phyloP scores from a whole-genome alignment of 2,888 invertebrate species.

The Arctia plantaginis region DNA sequence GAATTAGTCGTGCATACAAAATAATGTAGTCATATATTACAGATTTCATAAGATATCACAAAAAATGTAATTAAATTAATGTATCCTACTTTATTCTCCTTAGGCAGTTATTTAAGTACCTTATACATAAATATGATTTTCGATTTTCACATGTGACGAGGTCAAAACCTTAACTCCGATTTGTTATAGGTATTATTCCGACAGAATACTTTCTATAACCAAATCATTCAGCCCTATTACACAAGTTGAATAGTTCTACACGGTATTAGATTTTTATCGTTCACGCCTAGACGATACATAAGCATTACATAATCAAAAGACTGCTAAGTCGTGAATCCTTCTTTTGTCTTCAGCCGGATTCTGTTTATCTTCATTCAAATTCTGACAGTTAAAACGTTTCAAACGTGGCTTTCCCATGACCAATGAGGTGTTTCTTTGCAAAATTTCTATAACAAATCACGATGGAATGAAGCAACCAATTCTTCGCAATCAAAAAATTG shows the following conservation, averaged over 20 bases:
- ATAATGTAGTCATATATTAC: no score
- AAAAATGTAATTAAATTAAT: neutral
- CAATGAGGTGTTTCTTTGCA: conserved; percentile 57
- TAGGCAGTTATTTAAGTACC: neutral
- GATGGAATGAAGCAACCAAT: conserved; percentile 53
- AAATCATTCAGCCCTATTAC: conserved; percentile 28
- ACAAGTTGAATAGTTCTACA: conserved; percentile 44
- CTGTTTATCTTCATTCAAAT: conserved; percentile 48
- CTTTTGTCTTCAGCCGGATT: conserved; percentile 51
- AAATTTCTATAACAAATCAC: conserved; percentile 54
- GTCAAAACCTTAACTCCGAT: conserved; percentile 24
- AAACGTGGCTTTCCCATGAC: conserved; percentile 65
- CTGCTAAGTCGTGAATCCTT: conserved; percentile 36
- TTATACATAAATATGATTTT: neutral
- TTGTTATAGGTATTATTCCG: conserved; percentile 21
- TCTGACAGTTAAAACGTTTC: conserved; percentile 42
- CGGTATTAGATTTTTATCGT: conserved; percentile 55
- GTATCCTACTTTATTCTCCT: no score
- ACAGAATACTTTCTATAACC: conserved; percentile 32
- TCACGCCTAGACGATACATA: conserved; percentile 60
- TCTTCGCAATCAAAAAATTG: conserved; percentile 46
- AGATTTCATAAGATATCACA: neutral
- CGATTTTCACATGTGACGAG: conserved; percentile 4
- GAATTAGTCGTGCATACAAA: no score
- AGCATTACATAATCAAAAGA: conserved; percentile 33